Conservation (phyloP, 2,888 invertebrate genomes). For the Bellardia pandia region DNA sequence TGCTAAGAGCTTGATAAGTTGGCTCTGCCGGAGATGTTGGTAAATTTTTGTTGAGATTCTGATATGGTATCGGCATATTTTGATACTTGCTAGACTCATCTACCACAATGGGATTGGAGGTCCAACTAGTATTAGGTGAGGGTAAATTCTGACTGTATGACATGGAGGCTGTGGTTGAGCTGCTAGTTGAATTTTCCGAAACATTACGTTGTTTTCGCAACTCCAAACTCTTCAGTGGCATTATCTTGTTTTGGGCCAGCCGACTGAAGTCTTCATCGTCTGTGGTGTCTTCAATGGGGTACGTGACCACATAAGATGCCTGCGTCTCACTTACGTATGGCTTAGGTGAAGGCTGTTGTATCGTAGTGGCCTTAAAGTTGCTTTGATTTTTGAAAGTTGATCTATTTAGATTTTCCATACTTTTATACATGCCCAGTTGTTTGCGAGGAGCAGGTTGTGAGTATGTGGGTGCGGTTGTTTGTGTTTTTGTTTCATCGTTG, state of each 20-base stretch:
- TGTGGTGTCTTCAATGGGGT: conserved; percentile 78
- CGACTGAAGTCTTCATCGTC: conserved; percentile 75
- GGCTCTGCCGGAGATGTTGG: neutral
- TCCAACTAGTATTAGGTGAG: conserved; percentile 78
- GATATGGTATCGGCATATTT: conserved; percentile 21
- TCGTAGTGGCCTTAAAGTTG: conserved; percentile 36
- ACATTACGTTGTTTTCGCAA: conserved; percentile 75
- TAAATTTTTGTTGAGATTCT: conserved; percentile 4
- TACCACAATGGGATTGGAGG: conserved; percentile 78
- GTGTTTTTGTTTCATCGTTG: conserved; percentile 45
- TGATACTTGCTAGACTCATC: conserved; percentile 48
- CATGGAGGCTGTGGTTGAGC: conserved; percentile 73
- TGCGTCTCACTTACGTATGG: conserved; percentile 78
- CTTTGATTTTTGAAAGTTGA: conserved; percentile 16
- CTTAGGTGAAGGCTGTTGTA: conserved; percentile 29
- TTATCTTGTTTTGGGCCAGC: neutral
- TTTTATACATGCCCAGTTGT: conserved; percentile 56
- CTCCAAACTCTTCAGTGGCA: conserved; percentile 60
- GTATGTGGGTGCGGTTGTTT: conserved; percentile 23
- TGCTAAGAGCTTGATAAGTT: conserved; percentile 6
- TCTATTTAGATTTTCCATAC: conserved; percentile 59
- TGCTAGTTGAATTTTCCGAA: conserved; percentile 79
- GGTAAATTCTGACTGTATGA: conserved; percentile 75
- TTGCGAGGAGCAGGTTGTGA: conserved; percentile 41
- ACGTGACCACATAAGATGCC: conserved; percentile 79